phyloP scores from a whole-genome alignment of 2,797 vertebrate genomes.

The Notoglanidium macrostoma region DNA sequence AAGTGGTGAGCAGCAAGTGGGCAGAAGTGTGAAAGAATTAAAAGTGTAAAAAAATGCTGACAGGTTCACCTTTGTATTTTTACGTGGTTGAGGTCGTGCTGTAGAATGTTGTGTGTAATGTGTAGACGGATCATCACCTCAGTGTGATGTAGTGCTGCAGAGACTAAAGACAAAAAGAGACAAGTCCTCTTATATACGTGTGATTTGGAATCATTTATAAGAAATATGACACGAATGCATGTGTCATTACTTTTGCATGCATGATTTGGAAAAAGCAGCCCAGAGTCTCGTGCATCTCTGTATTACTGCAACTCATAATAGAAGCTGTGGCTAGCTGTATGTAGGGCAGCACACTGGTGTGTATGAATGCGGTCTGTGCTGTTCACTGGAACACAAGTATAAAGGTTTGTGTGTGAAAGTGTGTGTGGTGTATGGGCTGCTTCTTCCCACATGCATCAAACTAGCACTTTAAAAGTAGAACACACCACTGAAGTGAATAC shows the following conservation, averaged over 20 bases:
- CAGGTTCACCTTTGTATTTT: background rate
- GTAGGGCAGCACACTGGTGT: conserved; percentile 1
- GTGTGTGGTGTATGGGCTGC: background rate
- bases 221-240: too few species aligned
- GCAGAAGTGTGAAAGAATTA: conserved; percentile 12
- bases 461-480: background rate
- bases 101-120: background rate
- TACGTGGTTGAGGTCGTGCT: background rate
- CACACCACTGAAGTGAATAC: background rate
- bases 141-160: background rate
- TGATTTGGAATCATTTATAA: background rate
- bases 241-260: background rate
- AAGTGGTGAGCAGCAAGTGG: conserved; percentile 12
- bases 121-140: background rate
- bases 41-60: conserved; percentile 8
- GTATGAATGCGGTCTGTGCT: background rate
- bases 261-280: background rate
- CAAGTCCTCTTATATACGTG: background rate
- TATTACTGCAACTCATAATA: background rate
- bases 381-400: background rate
- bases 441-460: background rate
- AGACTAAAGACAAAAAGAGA: background rate
- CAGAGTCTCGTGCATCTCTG: background rate
- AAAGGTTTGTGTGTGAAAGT: conserved; percentile 15
- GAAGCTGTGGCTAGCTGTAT: conserved; percentile 17